A percentile compares a stretch with the other conserved stretches of the same genome.
These are phyloP conservation scores for Xyrichtys novacula DNA, from an alignment of 2,797 vertebrate genomes.

Conservation along the genomic window DNA sequence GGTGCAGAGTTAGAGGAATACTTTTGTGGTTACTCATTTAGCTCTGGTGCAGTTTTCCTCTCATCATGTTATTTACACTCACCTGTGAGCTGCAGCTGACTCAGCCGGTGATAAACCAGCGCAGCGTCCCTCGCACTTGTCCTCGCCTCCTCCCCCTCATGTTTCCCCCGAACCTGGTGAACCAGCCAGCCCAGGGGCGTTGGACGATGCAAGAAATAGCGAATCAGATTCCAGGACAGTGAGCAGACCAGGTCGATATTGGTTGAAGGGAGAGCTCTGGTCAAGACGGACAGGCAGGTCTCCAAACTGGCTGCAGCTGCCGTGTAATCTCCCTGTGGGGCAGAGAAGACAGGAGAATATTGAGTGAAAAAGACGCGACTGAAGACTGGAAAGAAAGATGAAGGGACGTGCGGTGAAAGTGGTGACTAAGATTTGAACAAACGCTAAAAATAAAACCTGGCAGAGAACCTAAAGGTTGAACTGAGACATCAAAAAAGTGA, in stretches of 20 bases:
- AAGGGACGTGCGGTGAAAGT: rapidly evolving
- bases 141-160: slow-evolving; percentile 93
- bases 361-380: slow-evolving; percentile 11
- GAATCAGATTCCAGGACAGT: slow-evolving; percentile 96
- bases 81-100: slow-evolving; percentile 97
- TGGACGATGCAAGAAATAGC: slow-evolving; percentile 93
- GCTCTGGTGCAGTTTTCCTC: background rate
- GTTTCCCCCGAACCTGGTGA: slow-evolving; percentile 90
- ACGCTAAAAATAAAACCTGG: too few relatives aligned
- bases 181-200: slow-evolving; percentile 94
- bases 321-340: slow-evolving; percentile 89
- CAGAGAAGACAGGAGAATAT: background rate
- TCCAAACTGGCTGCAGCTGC: slow-evolving; percentile 91
- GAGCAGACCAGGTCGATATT: slow-evolving; percentile 92
- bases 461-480: too few relatives aligned
- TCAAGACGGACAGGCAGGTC: slow-evolving; percentile 91
- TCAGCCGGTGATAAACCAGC: slow-evolving; percentile 93
- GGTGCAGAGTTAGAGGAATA: too few relatives aligned
- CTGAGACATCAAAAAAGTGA: too few relatives aligned
- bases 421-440: too few relatives aligned
- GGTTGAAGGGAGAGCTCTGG: slow-evolving; percentile 91
- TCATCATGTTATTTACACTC: slow-evolving; percentile 5
- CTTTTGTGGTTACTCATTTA: too few relatives aligned
- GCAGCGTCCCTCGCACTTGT: slow-evolving; percentile 93
- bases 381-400: slow-evolving; percentile 2